Evolutionary conservation across 2,888 invertebrate species (phyloP).

Genomic region (Melinaea marsaeus): DNA sequence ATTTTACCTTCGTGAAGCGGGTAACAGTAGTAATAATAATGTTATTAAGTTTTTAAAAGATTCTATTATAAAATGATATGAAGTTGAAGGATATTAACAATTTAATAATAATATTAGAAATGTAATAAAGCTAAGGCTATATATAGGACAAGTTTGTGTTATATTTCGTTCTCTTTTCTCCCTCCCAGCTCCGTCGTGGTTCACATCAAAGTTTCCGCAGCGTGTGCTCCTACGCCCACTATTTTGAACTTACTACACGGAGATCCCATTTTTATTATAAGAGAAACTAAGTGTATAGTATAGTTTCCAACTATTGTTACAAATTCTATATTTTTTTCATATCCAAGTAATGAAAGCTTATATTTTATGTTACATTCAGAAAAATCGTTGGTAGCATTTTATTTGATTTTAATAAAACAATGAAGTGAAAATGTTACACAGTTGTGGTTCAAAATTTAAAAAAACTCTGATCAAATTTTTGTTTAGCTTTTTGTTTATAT

Average conservation of each 20-base stretch:
- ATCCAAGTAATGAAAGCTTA: too few relatives aligned
- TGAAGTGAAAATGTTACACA: too few relatives aligned
- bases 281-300: too few relatives aligned
- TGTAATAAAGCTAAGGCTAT: constrained; percentile 12
- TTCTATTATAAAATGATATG: not conserved
- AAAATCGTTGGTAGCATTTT: too few relatives aligned
- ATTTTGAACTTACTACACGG: constrained; percentile 13
- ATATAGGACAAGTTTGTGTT: constrained; percentile 46
- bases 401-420: too few relatives aligned
- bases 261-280: constrained; percentile 10
- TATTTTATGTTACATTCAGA: too few relatives aligned
- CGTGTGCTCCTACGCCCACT: constrained; percentile 27
- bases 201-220: constrained; percentile 45
- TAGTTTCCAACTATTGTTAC: too few relatives aligned
- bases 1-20: not conserved
- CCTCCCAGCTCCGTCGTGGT: constrained; percentile 12
- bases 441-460: too few relatives aligned
- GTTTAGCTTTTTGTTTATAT: too few relatives aligned
- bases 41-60: not conserved
- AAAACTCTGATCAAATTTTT: too few relatives aligned
- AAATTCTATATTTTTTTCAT: too few relatives aligned
- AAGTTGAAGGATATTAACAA: not conserved
- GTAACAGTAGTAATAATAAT: not conserved
- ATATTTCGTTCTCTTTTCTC: constrained; percentile 36
- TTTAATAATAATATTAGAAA: constrained; percentile 10